Evolutionary conservation across 2,888 invertebrate genomes (phyloP).

Genomic region (Brachyptera putata): DNA sequence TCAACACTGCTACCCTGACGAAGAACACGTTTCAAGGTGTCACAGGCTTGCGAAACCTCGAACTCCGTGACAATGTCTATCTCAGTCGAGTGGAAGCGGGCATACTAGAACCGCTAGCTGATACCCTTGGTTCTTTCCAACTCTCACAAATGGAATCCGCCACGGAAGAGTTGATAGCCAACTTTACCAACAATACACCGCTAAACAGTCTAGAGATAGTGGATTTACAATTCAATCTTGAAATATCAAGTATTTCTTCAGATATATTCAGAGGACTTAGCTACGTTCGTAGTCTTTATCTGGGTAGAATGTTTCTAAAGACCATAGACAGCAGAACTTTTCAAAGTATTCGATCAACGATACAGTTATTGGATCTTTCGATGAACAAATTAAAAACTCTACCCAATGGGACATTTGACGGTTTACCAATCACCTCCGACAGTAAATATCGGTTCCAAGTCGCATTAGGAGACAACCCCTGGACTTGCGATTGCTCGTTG

Average conservation of each 20-base stretch:
- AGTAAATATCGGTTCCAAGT: no score
- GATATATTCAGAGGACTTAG: background rate
- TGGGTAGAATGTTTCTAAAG: constrained; percentile 34
- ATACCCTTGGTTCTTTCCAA: background rate
- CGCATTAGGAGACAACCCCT: constrained; percentile 48
- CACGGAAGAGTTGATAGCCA: background rate
- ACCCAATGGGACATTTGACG: constrained; percentile 37
- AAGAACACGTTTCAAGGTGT: constrained; percentile 14
- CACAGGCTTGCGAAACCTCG: background rate
- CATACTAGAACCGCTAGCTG: background rate
- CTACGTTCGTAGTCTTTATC: background rate
- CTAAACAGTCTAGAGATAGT: background rate
- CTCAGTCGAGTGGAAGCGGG: background rate
- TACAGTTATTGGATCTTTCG: constrained; percentile 47
- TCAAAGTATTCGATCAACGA: constrained; percentile 43
- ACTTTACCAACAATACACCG: background rate
- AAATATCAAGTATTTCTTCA: background rate
- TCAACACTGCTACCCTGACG: background rate
- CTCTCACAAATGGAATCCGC: no score
- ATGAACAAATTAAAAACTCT: constrained; percentile 48
- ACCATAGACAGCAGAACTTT: constrained; percentile 45
- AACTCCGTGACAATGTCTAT: background rate
- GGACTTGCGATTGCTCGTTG: constrained; percentile 52
- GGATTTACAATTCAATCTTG: constrained; percentile 25
- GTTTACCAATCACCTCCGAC: constrained; percentile 26